Conservation (phyloP, 2,113 vertebrate species). For the Pardalotus punctatus region DNA sequence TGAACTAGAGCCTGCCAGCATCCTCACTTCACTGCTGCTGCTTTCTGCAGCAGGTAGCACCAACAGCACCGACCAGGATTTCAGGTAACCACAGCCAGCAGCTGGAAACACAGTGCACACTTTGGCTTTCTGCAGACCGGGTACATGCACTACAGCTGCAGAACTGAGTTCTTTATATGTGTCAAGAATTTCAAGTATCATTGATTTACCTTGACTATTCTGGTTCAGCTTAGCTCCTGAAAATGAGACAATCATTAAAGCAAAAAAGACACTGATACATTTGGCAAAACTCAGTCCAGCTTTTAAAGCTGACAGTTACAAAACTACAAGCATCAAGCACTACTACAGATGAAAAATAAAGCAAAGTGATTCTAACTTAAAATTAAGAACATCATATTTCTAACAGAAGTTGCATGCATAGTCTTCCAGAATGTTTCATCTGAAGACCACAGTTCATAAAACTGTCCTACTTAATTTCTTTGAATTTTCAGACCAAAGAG, state of each 20-base stretch:
- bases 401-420: neutral
- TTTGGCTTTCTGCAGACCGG: neutral
- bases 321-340: neutral
- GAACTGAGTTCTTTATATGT: neutral
- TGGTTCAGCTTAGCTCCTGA: neutral
- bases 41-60: neutral
- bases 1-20: neutral
- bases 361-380: neutral
- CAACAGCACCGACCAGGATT: neutral
- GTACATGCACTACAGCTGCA: neutral
- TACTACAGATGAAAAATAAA: neutral
- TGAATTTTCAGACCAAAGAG: neutral
- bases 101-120: neutral
- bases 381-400: neutral
- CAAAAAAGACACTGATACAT: neutral
- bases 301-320: neutral
- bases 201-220: neutral
- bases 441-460: neutral
- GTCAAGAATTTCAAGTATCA: neutral
- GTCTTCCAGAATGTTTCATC: neutral
- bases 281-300: neutral
- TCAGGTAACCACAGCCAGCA: neutral
- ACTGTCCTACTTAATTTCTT: neutral
- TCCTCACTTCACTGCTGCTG: neutral
- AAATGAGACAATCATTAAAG: neutral